phyloP scores from a whole-genome alignment of 1,140 invertebrate genomes.

The Sinonovacula constricta region DNA sequence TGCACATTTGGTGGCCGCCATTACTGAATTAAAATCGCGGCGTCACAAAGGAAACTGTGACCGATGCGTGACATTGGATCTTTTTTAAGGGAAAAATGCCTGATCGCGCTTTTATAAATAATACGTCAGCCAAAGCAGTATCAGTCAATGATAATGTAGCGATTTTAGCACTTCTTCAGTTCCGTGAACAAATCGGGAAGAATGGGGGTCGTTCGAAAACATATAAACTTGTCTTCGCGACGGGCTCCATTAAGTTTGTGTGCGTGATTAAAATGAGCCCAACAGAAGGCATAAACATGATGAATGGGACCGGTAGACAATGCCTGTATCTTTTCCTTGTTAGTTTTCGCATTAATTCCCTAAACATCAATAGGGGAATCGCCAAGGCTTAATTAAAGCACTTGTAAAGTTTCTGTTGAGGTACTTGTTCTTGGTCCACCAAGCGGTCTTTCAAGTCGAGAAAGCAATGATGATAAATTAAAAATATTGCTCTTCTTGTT shows the following conservation, averaged over 20 bases:
- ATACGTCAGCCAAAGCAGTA: constrained; percentile 24
- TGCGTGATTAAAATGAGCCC: too few relatives aligned
- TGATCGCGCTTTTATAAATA: constrained; percentile 49
- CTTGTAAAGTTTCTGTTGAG: neutral
- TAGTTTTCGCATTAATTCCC: too few relatives aligned
- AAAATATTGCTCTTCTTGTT: too few relatives aligned
- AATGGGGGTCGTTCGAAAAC: neutral
- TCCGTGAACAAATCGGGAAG: too few relatives aligned
- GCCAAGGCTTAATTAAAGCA: too few relatives aligned
- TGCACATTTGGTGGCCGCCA: constrained; percentile 57
- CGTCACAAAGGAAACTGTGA: constrained; percentile 42
- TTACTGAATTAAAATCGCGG: constrained; percentile 52
- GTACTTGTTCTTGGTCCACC: neutral
- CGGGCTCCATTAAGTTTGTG: neutral
- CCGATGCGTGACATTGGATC: constrained; percentile 41
- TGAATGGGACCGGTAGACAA: neutral
- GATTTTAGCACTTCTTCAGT: constrained; percentile 20
- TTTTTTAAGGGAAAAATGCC: constrained; percentile 42
- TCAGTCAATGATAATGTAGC: neutral
- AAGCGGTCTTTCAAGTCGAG: too few relatives aligned
- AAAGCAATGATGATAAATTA: too few relatives aligned
- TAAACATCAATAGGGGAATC: too few relatives aligned
- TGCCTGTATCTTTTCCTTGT: neutral
- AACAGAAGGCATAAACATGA: neutral
- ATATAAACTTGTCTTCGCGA: neutral